Evolutionary conservation across 1,140 invertebrate species (phyloP), one percentile per base, ranked within the genome.

Genomic region (Cyclargus thomasi): DNA sequence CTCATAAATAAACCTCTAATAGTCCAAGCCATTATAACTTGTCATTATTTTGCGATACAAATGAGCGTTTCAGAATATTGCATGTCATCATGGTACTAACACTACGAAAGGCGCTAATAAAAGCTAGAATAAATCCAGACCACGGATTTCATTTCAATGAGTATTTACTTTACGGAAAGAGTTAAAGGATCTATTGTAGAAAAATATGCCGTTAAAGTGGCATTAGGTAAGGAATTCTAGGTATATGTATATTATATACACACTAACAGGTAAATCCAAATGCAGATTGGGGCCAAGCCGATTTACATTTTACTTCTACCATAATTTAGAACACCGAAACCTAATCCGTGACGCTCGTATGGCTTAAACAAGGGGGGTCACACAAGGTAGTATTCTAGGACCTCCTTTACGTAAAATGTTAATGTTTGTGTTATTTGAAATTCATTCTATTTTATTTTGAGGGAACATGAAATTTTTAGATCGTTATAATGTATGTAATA

Each of bases 11-110:
- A 55, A 20, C 53, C 55, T 20, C 17, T 59, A 20, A 59, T 21
- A 59, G 17, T 21, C 55, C 55, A 11, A 20, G 55, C 18, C 55
- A 59, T 59, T 59, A 59, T 59, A 22, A 20, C 55, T 20, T 59
- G 55, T 59, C 55, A 59, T 59, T 59, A 59, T 59, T 59, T 59
- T 20, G 55, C 55, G 55, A 59, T 20, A 59, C 55, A 59, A 59
- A 59, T 59, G 55, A 55, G 53, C 53, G 2, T 4, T 17, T 29
- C 29, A 8, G 29, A 29, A 29, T 29, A 29, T 29, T 23, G 6
- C 23, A 23, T 23, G 6, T 23, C 23, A 23, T 23, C 1, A 23
- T 23, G 23, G 23, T 6, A 23, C 23, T 23, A 23, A 23, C 23
- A 29, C 29, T 29, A 29, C 29, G 29, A 29, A 29, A 29, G 29